Evolutionary conservation across 35 echinoderm and acorn worm species (phyloP), one percentile per base, ranked within the genome.

Genomic region (Eucidaris tribuloides): DNA sequence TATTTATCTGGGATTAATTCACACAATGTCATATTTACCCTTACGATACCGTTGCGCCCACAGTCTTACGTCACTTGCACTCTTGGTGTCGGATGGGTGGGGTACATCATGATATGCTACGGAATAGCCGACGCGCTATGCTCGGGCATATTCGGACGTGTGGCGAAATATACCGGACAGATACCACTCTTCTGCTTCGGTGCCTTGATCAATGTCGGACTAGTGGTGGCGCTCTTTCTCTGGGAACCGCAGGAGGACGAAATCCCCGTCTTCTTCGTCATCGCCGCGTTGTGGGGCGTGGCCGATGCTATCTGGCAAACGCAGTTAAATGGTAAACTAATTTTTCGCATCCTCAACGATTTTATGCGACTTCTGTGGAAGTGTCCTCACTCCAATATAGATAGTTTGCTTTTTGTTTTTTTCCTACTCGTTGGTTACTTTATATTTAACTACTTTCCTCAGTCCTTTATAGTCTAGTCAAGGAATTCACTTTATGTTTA

Each of bases 81-180:
- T 25, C 44, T 89, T 13, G 96, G 96, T 20, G 91, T 99, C 34
- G 90, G 82, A 14, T 93, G 90, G 96, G 91, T 99, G 23, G 96
- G 96, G 6, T 99, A 99, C 83, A 76, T 93, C 44, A 99, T 99
- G 96, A 93, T 99, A 48, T 99, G 96, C 42, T 99, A 90, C 65
- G 96, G 96, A 0, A 39, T 89, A 32, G 89, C 86, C 14, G 91
- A 99, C 76, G 91, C 96, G 5, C 1, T 84, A 5, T 99, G 83
- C 66, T 99, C 96, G 11, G 46, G 93, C n/a, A 30, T 90, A 15
- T 54, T 65, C 65, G 96, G 96, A 3, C 82, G 83, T 17, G 7
- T 93, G 0, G 96, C 79, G 36, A 99, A 90, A 50, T 79, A 85
- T 58, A 86, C 84, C 19, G 96, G 96, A 1, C 62, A 87, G 44